phyloP scores from a whole-genome alignment of 2,797 vertebrate genomes.

The Neosilurus mollespiculum region DNA sequence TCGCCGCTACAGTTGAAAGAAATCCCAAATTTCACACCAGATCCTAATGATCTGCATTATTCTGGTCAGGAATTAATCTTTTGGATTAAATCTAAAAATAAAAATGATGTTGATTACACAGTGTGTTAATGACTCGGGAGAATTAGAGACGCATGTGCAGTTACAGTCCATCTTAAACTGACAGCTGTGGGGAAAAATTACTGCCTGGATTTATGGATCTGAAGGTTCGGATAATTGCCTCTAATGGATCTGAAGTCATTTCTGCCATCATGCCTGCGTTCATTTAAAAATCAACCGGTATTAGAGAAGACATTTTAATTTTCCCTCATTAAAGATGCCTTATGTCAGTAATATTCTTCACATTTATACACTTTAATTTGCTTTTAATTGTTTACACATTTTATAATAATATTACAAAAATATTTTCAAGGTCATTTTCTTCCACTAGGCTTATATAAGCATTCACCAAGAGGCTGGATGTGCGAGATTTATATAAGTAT shows the following conservation, averaged over 20 bases:
- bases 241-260: conserved; percentile 6
- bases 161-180: not conserved
- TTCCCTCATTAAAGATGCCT: not conserved
- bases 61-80: not conserved
- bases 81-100: not conserved
- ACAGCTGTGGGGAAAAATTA: not conserved
- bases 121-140: not conserved
- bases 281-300: conserved; percentile 10
- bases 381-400: not conserved
- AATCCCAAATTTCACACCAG: not conserved
- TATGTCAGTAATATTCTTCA: not conserved
- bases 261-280: conserved; percentile 21
- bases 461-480: not conserved
- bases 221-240: not conserved
- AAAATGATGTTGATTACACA: not conserved
- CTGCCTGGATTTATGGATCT: not conserved
- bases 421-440: not conserved
- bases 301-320: not conserved
- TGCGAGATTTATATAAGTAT: not conserved
- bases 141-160: not conserved
- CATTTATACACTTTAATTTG: too few species aligned
- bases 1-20: not conserved
- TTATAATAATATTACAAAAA: not conserved
- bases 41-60: not conserved
- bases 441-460: not conserved